Conservation (phyloP, 2,888 invertebrate species). For the Thelaira solivaga region DNA sequence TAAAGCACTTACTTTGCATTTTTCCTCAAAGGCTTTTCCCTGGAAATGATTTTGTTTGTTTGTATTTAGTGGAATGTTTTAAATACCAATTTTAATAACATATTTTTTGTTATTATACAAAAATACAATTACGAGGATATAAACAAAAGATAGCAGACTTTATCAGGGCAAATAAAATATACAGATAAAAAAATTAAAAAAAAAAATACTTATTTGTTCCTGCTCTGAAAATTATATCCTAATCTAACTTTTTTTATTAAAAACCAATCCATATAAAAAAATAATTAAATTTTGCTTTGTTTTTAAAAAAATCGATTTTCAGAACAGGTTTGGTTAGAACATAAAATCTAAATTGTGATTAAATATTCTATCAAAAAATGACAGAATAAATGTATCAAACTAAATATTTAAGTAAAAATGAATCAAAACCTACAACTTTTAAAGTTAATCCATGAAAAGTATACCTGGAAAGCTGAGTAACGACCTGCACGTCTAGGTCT, state of each 20-base stretch:
- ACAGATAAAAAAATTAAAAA: constrained; percentile 49
- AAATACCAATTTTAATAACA: constrained; percentile 37
- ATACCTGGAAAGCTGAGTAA: constrained; percentile 98
- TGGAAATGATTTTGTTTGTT: constrained; percentile 61
- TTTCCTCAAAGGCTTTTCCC: constrained; percentile 74
- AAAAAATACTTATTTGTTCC: too few relatives aligned
- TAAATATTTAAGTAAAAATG: constrained; percentile 4
- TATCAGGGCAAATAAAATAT: constrained; percentile 46
- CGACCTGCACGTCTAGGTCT: constrained; percentile 93
- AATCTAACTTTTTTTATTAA: too few relatives aligned
- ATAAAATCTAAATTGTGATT: too few relatives aligned
- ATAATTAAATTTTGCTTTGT: too few relatives aligned
- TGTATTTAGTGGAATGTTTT: constrained; percentile 42
- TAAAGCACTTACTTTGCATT: constrained; percentile 72
- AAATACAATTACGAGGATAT: constrained; percentile 38
- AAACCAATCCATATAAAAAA: too few relatives aligned
- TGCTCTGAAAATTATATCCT: too few relatives aligned
- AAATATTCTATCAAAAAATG: too few relatives aligned
- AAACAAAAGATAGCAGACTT: constrained; percentile 38
- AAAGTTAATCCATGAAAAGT: constrained; percentile 44
- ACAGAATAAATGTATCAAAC: constrained; percentile 23
- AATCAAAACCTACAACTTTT: constrained; percentile 25
- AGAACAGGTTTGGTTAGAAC: too few relatives aligned
- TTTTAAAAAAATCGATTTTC: too few relatives aligned
- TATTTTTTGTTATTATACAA: constrained; percentile 25